Conservation (phyloP, 92 coral and sea anemone species). For the Isaurus tuberculatus region DNA sequence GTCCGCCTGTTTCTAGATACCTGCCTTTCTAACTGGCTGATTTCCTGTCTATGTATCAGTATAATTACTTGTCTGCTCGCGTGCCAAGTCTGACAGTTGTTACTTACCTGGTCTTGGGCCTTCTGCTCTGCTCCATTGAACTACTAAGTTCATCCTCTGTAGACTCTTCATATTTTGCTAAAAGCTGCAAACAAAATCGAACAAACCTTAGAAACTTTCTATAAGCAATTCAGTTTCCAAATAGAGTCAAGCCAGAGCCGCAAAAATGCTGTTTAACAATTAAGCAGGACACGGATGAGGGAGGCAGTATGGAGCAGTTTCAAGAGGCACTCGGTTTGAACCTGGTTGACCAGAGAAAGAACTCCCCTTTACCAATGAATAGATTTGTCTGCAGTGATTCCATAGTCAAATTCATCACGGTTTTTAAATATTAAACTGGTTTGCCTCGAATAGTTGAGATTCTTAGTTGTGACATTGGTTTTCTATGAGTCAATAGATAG, state of each 20-base stretch:
- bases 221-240: background rate
- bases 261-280: background rate
- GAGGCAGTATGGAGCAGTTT: too few relatives aligned
- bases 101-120: conserved; percentile 71
- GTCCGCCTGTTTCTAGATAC: background rate
- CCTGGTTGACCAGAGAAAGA: too few relatives aligned
- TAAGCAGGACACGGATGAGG: too few relatives aligned
- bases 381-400: too few relatives aligned
- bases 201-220: background rate
- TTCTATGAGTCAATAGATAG: too few relatives aligned
- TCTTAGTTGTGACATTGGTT: too few relatives aligned
- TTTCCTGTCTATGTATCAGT: background rate
- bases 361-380: too few relatives aligned
- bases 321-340: too few relatives aligned
- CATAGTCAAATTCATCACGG: too few relatives aligned
- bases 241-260: too few relatives aligned
- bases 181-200: conserved; percentile 52
- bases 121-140: conserved; percentile 77
- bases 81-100: background rate
- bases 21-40: background rate
- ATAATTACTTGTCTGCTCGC: background rate
- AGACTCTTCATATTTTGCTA: conserved; percentile 76
- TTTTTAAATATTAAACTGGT: too few relatives aligned
- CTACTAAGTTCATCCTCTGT: conserved; percentile 87
- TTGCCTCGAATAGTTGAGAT: too few relatives aligned